Percentiles rank a stretch among this genome's conserved stretches.
Conservation (phyloP, 2,797 vertebrate genomes). For the Potorous gilbertii region DNA sequence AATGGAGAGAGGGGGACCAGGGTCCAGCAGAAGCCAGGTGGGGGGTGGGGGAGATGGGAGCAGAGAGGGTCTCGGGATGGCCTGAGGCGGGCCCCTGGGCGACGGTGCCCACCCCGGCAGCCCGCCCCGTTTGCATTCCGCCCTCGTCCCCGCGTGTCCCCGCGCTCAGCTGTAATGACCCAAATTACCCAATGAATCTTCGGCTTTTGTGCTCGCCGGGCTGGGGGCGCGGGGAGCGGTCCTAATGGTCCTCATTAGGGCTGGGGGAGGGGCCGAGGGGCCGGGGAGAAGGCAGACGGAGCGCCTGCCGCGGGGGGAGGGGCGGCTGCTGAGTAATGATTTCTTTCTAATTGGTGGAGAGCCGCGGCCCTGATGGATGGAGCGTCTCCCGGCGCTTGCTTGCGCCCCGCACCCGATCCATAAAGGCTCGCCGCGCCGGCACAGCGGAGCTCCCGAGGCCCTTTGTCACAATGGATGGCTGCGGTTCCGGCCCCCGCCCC, state of each 20-base stretch:
- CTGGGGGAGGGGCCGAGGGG: conserved; percentile 77
- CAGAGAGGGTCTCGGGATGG: conserved; percentile 32
- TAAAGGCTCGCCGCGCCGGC: conserved; percentile 85
- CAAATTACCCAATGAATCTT: conserved; percentile 87
- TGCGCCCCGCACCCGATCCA: conserved; percentile 89
- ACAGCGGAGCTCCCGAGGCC: conserved; percentile 86
- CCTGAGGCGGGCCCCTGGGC: neutral
- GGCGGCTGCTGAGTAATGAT: conserved; percentile 89
- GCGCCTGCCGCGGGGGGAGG: conserved; percentile 82
- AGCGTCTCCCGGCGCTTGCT: conserved; percentile 84
- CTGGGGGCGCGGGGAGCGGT: conserved; percentile 86
- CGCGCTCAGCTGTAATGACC: conserved; percentile 84
- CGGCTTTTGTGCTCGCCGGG: conserved; percentile 87
- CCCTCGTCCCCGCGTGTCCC: conserved; percentile 70
- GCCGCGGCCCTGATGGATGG: conserved; percentile 89
- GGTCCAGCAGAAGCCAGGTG: rapidly evolving
- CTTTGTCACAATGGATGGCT: conserved; percentile 87
- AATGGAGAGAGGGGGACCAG: neutral
- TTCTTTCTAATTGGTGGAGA: conserved; percentile 90
- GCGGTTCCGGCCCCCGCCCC: conserved; percentile 77
- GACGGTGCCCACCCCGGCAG: conserved; percentile 55
- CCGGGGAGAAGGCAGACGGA: conserved; percentile 72
- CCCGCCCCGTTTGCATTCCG: conserved; percentile 69
- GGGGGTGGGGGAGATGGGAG: neutral
- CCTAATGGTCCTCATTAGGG: conserved; percentile 91